A percentile compares a stretch with the other conserved stretches of the same genome.
These are phyloP conservation scores for Sarotherodon lohbergeri DNA, from an alignment of 2,113 vertebrate species.

Conservation along the genomic window DNA sequence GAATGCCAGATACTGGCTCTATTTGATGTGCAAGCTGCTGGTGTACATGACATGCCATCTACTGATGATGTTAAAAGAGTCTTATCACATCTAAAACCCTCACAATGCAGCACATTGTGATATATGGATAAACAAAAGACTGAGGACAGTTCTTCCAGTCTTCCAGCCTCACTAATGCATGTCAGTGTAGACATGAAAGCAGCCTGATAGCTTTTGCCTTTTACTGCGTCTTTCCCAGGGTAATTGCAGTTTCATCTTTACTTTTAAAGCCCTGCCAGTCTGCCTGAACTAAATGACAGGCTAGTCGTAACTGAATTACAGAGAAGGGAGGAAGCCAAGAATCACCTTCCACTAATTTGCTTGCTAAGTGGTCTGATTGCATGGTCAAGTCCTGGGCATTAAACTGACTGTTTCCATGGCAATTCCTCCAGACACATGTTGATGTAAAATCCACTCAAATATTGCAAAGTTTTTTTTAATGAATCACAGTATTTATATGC, in stretches of 20 bases:
- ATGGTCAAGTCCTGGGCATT: conserved; percentile 34
- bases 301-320: conserved; percentile 55
- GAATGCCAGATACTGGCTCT: conserved; percentile 2
- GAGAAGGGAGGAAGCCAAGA: conserved; percentile 33
- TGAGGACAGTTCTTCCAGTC: conserved; percentile 9
- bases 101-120: neutral
- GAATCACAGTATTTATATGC: neutral
- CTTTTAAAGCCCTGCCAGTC: conserved; percentile 49
- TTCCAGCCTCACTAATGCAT: neutral
- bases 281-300: conserved; percentile 44
- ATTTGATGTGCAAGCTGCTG: neutral
- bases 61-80: neutral
- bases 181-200: conserved; percentile 34
- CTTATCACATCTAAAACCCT: conserved; percentile 15
- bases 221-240: conserved; percentile 10
- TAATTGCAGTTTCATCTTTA: conserved; percentile 52
- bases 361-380: conserved; percentile 56
- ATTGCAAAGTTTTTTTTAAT: neutral
- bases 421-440: neutral
- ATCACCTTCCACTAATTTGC: conserved; percentile 38
- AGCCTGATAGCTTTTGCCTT: conserved; percentile 13
- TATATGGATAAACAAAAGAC: neutral
- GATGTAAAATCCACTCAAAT: conserved; percentile 2
- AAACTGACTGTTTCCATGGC: conserved; percentile 13
- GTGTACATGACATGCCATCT: neutral